phyloP scores from a whole-genome alignment of 2,888 invertebrate genomes.

The Schrankia costaestrigalis region DNA sequence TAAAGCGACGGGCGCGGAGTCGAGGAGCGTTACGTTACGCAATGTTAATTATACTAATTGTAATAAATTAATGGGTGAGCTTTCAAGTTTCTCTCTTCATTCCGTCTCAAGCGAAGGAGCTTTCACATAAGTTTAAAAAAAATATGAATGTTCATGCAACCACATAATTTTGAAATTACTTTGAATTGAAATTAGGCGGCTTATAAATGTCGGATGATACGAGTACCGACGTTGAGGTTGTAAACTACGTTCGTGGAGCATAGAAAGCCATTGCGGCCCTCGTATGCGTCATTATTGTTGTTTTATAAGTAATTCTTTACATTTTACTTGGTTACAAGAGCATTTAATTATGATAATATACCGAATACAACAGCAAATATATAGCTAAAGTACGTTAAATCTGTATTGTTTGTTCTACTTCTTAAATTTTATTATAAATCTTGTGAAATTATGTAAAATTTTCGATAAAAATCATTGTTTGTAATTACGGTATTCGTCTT shows the following conservation, averaged over 20 bases:
- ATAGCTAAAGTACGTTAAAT: no score
- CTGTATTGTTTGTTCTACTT: no score
- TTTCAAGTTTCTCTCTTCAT: slow-evolving; percentile 48
- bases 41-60: slow-evolving; percentile 68
- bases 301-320: slow-evolving; percentile 18
- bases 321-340: slow-evolving; percentile 16
- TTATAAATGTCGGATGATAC: slow-evolving; percentile 13
- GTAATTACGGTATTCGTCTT: slow-evolving; percentile 21
- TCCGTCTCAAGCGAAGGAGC: slow-evolving; percentile 31
- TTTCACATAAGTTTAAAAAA: slow-evolving; percentile 41
- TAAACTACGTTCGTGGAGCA: no score
- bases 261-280: no score
- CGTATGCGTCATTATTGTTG: no score
- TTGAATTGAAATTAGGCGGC: slow-evolving; percentile 24
- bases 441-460: slow-evolving; percentile 2
- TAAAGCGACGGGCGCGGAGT: slow-evolving; percentile 32
- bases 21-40: slow-evolving; percentile 55
- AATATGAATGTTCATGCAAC: slow-evolving; percentile 30
- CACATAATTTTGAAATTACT: slow-evolving; percentile 24
- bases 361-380: no score
- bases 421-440: no score
- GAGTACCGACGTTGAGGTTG: not conserved
- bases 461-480: slow-evolving; percentile 10
- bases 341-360: slow-evolving; percentile 15
- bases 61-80: slow-evolving; percentile 56